Base-by-base conservation (phyloP, 2,888 invertebrate genomes). In the Philereme vetulata region DNA sequence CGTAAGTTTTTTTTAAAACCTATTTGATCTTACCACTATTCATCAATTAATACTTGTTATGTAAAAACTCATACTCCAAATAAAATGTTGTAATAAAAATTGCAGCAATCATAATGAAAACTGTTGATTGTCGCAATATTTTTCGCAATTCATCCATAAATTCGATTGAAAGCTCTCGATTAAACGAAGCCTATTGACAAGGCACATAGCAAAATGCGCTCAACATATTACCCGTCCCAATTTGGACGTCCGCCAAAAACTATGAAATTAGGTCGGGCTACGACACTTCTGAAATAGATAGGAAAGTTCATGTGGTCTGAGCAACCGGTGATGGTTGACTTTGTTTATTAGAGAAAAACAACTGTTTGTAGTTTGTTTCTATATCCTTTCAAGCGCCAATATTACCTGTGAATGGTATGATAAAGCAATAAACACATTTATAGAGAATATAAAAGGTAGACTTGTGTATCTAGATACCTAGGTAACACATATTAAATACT, bases 221-320 rank as follows among this genome's bases (percentile, higher is more conserved):
- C 68, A 58, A 71, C 72, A 70, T 72, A 73, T 74, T 72, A 80
- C 80, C 76, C 77, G 75, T 73, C 76, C 75, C 81, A 83, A 83
- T 84, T 86, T 90, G 90, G 90, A 82, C 61, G 55, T 21, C 42
- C 55, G 82, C 90, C 90, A 88, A 70, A 80, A 75, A 68, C 76
- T 75, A 74, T 68, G 77, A 74, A 84, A 81, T 78, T 77, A 72
- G 86, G 87, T 81, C 86, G 79, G 34, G 66, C 74, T 68, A 74
- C 70, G 82, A 83, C 84, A 81, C 82, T 81, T 74, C 72, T 77
- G 74, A 77, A 82, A 83, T 82, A 84, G 81, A 83, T 72, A 74
- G 73, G 73, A 82, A 81, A 79, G 82, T 82, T 81, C 84, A 82
- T 78, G 51, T 52, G 52, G 55, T 43, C 38, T 55, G 45, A 54